phyloP scores from a whole-genome alignment of 2,113 vertebrate genomes.

The Meleagris gallopavo region DNA sequence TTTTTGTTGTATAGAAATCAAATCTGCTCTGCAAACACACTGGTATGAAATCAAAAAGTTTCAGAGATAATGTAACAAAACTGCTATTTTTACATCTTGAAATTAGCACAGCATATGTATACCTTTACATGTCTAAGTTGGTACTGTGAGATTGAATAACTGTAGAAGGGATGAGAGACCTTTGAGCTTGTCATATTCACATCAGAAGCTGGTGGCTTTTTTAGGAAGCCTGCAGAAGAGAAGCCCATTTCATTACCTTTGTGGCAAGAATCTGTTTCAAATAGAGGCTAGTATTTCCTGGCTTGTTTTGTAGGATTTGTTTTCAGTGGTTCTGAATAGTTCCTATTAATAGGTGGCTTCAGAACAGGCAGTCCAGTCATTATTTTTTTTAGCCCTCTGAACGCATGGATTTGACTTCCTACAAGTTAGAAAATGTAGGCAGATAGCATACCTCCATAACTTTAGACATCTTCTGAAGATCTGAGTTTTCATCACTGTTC shows the following conservation, averaged over 20 bases:
- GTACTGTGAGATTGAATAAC: not conserved
- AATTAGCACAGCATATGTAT: not conserved
- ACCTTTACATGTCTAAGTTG: not conserved
- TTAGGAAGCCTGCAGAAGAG: not conserved
- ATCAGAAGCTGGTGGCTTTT: not conserved
- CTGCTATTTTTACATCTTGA: not conserved
- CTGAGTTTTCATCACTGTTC: not conserved
- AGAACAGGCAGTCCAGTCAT: not conserved
- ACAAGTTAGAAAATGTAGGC: not conserved
- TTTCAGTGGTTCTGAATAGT: not conserved
- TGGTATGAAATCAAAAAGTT: not conserved
- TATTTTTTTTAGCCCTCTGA: not conserved
- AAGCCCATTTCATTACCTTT: not conserved
- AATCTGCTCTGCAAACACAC: not conserved
- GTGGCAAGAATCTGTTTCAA: not conserved
- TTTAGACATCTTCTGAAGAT: not conserved
- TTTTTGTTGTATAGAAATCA: not conserved
- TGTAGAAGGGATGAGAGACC: not conserved
- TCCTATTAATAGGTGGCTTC: not conserved
- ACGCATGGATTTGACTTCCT: not conserved
- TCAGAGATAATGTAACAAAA: rapidly evolving
- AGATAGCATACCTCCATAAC: not conserved
- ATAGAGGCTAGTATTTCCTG: not conserved
- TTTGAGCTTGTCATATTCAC: not conserved
- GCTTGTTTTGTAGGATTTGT: not conserved